Evolutionary conservation across 2,888 invertebrate genomes (phyloP), one percentile per base, ranked within the genome.

Genomic region (Pediacus dermestoides): DNA sequence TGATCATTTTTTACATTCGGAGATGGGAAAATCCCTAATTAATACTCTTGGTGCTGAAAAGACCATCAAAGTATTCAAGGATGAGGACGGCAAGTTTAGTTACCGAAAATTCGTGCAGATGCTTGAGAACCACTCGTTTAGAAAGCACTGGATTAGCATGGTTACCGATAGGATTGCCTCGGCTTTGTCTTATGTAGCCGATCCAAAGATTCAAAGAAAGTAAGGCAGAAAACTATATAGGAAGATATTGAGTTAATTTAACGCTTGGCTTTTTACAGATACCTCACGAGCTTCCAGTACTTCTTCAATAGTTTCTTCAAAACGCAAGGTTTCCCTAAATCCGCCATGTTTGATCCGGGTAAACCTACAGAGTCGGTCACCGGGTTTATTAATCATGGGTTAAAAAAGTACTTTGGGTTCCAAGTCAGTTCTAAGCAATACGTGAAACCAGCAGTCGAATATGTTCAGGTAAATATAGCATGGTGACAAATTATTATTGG

Each of bases 1-100:
- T 80, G 87, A 88, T 48, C 76, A 86, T 44, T 86, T 88, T 57
- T 75, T 83, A 16, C 82, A 83, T 59, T 88, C 88, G 0, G 87
- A 88, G 46, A 70, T 88, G 10, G 88, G 87, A 0, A 81, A 78
- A 59, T 77, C 80, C 0, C 62, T 88, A 4, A 83, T 85, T 76
- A 77, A 80, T 55, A 84, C 80, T 47, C 78, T 87, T 1, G 88
- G 88, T 0, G 70, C 86, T 9, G 80, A 81, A 48, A 77, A 76
- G 30, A 77, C 82, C 3, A 73, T 86, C 46, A 82, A 81, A 59
- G 70, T 72, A 12, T 88, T 89, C 66, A 74, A 76, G 2, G 82
- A 82, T 13, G 74, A 80, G 1, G 75, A 80, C 37, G 88, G 87
- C 0, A 79, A 76, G 44, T 69, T 88, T 40, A 81, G 82, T 58